phyloP scores from a whole-genome alignment of 2,888 invertebrate genomes.

The Congeria kusceri region DNA sequence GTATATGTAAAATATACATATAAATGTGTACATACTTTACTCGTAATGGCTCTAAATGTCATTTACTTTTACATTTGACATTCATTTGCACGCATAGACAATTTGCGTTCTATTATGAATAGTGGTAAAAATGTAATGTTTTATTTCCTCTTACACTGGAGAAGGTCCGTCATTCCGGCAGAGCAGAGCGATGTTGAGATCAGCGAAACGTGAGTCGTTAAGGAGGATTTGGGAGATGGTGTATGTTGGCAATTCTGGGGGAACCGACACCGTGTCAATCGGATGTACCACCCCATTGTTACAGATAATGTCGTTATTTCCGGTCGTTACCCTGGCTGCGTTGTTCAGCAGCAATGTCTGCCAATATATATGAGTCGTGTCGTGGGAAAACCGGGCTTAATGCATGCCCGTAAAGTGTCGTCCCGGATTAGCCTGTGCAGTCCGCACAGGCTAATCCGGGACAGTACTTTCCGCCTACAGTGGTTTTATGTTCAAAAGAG shows the following conservation, averaged over 20 bases:
- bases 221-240: slow-evolving; percentile 46
- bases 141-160: neutral
- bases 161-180: slow-evolving; percentile 17
- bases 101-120: neutral
- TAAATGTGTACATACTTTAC: no score
- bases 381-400: no score
- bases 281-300: slow-evolving; percentile 70
- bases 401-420: no score
- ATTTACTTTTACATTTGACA: no score
- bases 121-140: neutral
- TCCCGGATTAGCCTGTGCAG: no score
- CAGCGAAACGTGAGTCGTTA: slow-evolving; percentile 50
- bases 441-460: no score
- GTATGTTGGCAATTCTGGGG: slow-evolving; percentile 21
- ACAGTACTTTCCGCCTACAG: no score
- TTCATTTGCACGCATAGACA: no score
- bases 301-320: slow-evolving; percentile 52
- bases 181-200: slow-evolving; percentile 40
- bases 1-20: no score
- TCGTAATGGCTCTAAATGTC: no score
- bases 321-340: neutral
- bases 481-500: no score
- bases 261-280: slow-evolving; percentile 62
- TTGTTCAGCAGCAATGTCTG: slow-evolving; percentile 8
- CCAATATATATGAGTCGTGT: neutral